Conservation (phyloP, 2,888 invertebrate genomes). For the Aphodius sticticus region DNA sequence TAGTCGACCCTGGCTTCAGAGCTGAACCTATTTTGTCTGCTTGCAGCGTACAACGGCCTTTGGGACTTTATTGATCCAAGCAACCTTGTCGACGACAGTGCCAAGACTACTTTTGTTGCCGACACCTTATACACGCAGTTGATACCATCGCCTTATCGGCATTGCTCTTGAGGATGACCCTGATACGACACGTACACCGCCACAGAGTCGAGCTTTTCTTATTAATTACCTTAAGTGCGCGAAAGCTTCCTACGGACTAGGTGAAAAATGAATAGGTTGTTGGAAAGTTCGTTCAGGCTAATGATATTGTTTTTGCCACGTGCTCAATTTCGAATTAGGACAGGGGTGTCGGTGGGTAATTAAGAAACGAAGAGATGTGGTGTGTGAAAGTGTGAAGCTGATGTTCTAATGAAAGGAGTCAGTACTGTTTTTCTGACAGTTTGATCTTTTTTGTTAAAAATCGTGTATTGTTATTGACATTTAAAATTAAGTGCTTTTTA, state of each 20-base stretch:
- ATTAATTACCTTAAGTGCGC: not conserved
- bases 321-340: too few species aligned
- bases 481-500: too few species aligned
- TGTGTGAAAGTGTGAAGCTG: too few species aligned
- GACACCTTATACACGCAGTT: not conserved
- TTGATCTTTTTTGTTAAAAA: too few species aligned
- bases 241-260: not conserved
- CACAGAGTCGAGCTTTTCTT: not conserved
- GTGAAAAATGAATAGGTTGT: too few species aligned
- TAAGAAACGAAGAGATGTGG: too few species aligned
- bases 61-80: not conserved
- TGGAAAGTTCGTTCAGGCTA: too few species aligned
- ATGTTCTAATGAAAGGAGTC: too few species aligned
- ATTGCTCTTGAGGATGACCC: not conserved
- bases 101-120: not conserved
- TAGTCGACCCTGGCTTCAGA: not conserved
- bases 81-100: not conserved
- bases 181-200: not conserved
- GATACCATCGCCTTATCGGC: not conserved
- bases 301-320: too few species aligned
- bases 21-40: not conserved
- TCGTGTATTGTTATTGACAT: too few species aligned
- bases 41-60: not conserved
- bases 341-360: too few species aligned
- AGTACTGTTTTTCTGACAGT: too few species aligned